A percentile compares a stretch with the other conserved stretches of the same genome.
Conservation (phyloP, 2,888 invertebrate species). For the Cremastobaeus sp. region DNA sequence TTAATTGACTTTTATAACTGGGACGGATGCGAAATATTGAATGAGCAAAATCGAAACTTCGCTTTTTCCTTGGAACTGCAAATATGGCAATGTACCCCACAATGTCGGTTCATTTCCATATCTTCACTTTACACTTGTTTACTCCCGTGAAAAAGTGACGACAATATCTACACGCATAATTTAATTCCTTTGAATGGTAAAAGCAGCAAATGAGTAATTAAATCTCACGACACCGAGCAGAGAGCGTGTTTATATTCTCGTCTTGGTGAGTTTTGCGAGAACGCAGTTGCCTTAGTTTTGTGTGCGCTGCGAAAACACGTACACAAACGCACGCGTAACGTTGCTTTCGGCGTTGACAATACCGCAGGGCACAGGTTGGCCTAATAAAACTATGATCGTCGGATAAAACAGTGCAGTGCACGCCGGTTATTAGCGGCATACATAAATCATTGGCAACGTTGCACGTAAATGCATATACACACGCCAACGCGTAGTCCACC, state of each 20-base stretch:
- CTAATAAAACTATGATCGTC: conserved; percentile 76
- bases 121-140: conserved; percentile 20
- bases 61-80: too few relatives aligned
- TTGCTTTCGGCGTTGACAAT: conserved; percentile 68
- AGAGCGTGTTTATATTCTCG: conserved; percentile 17
- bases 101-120: conserved; percentile 39
- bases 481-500: conserved; percentile 63
- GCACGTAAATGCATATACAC: conserved; percentile 71
- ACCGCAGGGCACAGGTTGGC: conserved; percentile 72
- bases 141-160: conserved; percentile 6
- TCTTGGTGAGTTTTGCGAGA: conserved; percentile 36
- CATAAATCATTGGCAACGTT: conserved; percentile 77
- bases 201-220: conserved; percentile 35
- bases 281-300: too few relatives aligned
- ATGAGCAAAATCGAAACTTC: too few relatives aligned
- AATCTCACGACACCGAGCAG: conserved; percentile 5
- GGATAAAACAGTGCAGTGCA: conserved; percentile 75
- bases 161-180: conserved; percentile 26
- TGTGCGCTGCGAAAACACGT: conserved; percentile 6
- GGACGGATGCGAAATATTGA: too few relatives aligned
- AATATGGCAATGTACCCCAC: too few relatives aligned
- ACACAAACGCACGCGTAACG: conserved; percentile 15
- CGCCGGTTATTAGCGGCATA: conserved; percentile 77
- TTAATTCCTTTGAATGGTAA: conserved; percentile 25
- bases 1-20: too few relatives aligned